These are phyloP conservation scores for Eulemur macaco DNA, from an alignment of 2,113 vertebrate genomes.

Conservation along the genomic window DNA sequence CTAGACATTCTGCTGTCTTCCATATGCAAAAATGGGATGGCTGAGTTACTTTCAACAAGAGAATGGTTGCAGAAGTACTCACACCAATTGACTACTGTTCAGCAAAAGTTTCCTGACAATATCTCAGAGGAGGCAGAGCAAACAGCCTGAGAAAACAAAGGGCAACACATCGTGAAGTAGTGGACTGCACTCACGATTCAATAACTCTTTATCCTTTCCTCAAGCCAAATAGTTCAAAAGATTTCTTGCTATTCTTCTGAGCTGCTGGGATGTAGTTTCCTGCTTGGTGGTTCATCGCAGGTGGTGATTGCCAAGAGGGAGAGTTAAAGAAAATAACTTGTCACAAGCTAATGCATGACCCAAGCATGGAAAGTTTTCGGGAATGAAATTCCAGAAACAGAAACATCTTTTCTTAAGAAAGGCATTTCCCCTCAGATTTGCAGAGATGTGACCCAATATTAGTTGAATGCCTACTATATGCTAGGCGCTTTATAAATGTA, in stretches of 20 bases:
- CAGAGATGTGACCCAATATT: neutral
- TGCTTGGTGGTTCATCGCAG: slow-evolving; percentile 24
- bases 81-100: neutral
- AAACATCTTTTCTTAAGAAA: neutral
- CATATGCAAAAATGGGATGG: neutral
- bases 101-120: neutral
- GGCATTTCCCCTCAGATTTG: neutral
- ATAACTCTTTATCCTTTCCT: slow-evolving; percentile 24
- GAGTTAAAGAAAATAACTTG: slow-evolving; percentile 26
- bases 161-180: neutral
- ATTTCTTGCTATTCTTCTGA: slow-evolving; percentile 31
- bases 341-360: neutral
- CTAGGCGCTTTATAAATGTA: neutral
- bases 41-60: neutral
- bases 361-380: neutral
- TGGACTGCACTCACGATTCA: neutral
- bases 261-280: neutral
- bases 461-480: neutral
- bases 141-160: neutral
- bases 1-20: neutral
- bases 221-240: slow-evolving; percentile 14
- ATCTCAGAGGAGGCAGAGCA: neutral
- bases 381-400: neutral
- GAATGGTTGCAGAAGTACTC: neutral
- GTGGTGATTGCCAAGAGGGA: neutral